Percentiles rank a stretch among this genome's conserved stretches.
Conservation (phyloP, 2,113 vertebrate species). For the Nematolebias whitei region DNA sequence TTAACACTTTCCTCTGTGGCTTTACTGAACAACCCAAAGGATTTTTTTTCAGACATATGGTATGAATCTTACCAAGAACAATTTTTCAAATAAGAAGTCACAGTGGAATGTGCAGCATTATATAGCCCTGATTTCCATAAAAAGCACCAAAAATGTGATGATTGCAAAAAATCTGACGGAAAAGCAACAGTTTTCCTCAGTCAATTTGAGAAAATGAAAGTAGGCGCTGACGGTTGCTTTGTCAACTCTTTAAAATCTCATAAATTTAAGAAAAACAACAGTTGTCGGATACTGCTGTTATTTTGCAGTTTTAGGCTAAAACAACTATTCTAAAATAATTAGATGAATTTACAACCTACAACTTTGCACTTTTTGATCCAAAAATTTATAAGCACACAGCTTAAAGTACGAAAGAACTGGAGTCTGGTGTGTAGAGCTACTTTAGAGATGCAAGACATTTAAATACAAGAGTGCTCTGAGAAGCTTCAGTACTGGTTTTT, state of each 20-base stretch:
- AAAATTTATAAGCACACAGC: slow-evolving; percentile 10
- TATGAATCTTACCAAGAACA: slow-evolving; percentile 16
- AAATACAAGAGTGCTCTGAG: not conserved
- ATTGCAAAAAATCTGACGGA: slow-evolving; percentile 43
- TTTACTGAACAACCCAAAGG: slow-evolving; percentile 1
- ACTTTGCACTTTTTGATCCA: not conserved
- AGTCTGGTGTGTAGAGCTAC: not conserved
- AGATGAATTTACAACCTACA: not conserved
- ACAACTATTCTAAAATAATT: not conserved
- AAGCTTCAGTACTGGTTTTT: slow-evolving; percentile 19
- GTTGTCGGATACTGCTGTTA: not conserved
- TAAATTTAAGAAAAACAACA: slow-evolving; percentile 7
- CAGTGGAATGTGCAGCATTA: slow-evolving; percentile 9
- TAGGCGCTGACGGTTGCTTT: slow-evolving; percentile 44
- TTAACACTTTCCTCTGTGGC: slow-evolving; percentile 26
- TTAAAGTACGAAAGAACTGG: slow-evolving; percentile 11
- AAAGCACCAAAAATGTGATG: slow-evolving; percentile 38
- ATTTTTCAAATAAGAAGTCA: slow-evolving; percentile 10
- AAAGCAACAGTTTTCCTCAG: slow-evolving; percentile 39
- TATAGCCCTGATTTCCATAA: slow-evolving; percentile 39
- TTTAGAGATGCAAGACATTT: slow-evolving; percentile 3
- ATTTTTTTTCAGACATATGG: slow-evolving; percentile 8
- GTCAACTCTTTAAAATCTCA: slow-evolving; percentile 37
- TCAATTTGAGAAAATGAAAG: slow-evolving; percentile 53
- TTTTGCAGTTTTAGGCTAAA: not conserved